Evolutionary conservation across 1,140 invertebrate genomes (phyloP), one percentile per base, ranked within the genome.

Genomic region (Caenorhabditis remanei): DNA sequence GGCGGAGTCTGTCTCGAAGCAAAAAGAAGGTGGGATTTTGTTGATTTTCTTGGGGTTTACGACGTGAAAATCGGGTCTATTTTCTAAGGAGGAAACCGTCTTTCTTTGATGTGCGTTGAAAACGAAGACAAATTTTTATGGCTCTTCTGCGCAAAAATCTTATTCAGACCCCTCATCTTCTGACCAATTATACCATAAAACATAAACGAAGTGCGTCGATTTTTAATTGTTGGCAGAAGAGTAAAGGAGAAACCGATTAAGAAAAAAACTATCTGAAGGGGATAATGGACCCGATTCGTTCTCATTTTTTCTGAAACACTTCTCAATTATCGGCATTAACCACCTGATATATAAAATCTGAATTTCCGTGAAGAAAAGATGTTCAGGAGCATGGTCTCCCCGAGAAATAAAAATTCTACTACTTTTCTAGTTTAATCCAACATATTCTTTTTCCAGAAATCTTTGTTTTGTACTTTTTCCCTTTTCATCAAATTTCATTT

Each of bases 151-250:
- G 71, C 71, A 50, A 11, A 32, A 43, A 14, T 24, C n/a, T 50
- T 50, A 50, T 50, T 79, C 19, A 79, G 43, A 19, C 71, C 46
- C 46, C 24, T 50, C 71, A 19, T 58, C 53, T 48, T 7, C 7
- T 79, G 71, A 21, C 71, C 71, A 79, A 79, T 79, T 79, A 79
- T 79, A 46, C 71, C 71, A 53, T 79, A 79, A 79, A 79, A 46
- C 71, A 79, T 79, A 50, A 79, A 79, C 46, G 40, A 43, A 79
- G 71, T 79, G n/a, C 71, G 71, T 50, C 71, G 46, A 50, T 79
- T 79, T 79, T 50, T 79, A 79, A 79, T 79, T 79, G 71, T 79
- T 79, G 71, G 46, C 43, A 79, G 46, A n/a, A 79, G 61, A 79
- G 46, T 8, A 75, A 79, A n/a, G 11, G 46, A 79, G 53, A 79